These are phyloP conservation scores for Xiphophorus birchmanni DNA, from an alignment of 2,797 vertebrate species.

Conservation along the genomic window DNA sequence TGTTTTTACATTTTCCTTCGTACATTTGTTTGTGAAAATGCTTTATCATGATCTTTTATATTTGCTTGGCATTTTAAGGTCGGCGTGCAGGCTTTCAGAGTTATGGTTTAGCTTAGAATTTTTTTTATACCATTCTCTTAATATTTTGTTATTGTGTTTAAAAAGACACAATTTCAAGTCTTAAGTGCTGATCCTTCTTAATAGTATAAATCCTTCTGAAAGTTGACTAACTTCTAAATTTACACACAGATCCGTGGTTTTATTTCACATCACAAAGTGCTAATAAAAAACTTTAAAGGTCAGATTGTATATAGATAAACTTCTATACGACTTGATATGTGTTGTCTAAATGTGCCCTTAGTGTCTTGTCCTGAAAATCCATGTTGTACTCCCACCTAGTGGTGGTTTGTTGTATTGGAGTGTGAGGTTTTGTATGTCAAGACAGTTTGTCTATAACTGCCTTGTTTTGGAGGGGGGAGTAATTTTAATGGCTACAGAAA, in stretches of 20 bases:
- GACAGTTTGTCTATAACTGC: background rate
- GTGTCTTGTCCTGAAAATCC: no score
- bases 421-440: background rate
- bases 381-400: background rate
- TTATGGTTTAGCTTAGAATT: background rate
- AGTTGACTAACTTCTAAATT: background rate
- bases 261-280: background rate
- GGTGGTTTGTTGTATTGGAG: background rate
- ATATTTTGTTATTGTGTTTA: background rate
- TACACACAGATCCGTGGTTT: background rate
- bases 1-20: background rate
- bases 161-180: background rate
- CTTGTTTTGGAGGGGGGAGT: background rate
- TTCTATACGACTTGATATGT: background rate
- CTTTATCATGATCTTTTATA: background rate
- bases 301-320: background rate
- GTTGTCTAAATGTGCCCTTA: background rate
- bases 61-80: background rate
- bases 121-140: background rate
- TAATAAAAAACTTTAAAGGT: background rate
- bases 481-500: background rate
- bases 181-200: background rate
- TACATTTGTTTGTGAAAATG: background rate
- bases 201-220: background rate
- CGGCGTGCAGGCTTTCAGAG: background rate